These are phyloP conservation scores for Drosophila novamexicana DNA, from an alignment of 1,140 invertebrate species.

Conservation along the genomic window DNA sequence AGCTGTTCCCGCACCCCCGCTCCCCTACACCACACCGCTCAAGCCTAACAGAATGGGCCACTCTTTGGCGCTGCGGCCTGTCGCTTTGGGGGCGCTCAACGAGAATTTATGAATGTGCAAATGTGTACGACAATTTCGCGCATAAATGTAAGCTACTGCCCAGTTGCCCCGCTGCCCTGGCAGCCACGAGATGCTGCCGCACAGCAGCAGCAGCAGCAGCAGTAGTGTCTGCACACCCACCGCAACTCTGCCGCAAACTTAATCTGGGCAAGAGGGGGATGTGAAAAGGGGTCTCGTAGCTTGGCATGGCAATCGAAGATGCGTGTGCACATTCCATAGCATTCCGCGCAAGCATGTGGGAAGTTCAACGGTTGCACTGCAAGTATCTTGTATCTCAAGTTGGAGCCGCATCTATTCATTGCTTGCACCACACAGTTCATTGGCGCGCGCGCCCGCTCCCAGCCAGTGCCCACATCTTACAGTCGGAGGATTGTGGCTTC, in stretches of 20 bases:
- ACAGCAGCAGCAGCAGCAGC: conserved; percentile 2
- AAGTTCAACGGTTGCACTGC: conserved; percentile 68
- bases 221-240: conserved; percentile 55
- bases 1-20: neutral
- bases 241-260: conserved; percentile 48
- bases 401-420: conserved; percentile 73
- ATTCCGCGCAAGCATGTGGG: conserved; percentile 66
- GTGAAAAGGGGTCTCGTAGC: neutral
- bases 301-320: conserved; percentile 73
- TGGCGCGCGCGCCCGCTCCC: conserved; percentile 28
- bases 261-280: neutral
- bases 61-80: conserved; percentile 57
- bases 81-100: conserved; percentile 79
- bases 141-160: conserved; percentile 78
- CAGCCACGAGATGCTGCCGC: neutral
- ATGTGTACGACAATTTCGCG: conserved; percentile 82
- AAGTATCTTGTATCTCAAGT: conserved; percentile 70
- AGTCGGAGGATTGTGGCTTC: conserved; percentile 39
- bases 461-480: conserved; percentile 20
- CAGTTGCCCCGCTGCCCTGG: neutral
- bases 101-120: conserved; percentile 83
- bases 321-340: conserved; percentile 78
- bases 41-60: conserved; percentile 46
- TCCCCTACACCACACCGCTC: neutral
- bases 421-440: conserved; percentile 67